Conservation (phyloP, 2,888 invertebrate genomes). For the Aleiodes leptofemur region DNA sequence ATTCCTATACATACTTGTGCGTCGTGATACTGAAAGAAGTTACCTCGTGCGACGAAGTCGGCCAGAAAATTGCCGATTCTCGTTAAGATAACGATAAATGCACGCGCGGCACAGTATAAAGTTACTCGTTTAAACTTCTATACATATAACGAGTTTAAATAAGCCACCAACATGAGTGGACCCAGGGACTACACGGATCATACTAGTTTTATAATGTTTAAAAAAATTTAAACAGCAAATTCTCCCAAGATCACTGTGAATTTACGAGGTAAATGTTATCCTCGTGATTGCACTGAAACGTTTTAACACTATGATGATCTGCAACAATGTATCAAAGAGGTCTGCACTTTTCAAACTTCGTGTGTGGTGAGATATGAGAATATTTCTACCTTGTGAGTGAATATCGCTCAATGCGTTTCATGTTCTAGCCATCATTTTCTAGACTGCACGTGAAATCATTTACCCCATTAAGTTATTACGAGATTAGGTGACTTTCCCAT, state of each 20-base stretch:
- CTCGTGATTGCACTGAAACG: slow-evolving; percentile 51
- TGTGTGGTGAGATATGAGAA: slow-evolving; percentile 18
- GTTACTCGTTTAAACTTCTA: slow-evolving; percentile 50
- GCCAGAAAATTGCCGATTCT: slow-evolving; percentile 69
- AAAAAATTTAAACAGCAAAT: slow-evolving; percentile 28
- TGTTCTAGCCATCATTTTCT: slow-evolving; percentile 32
- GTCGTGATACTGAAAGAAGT: slow-evolving; percentile 42
- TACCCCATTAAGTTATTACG: slow-evolving; percentile 58
- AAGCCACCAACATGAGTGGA: slow-evolving; percentile 32
- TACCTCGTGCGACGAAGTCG: slow-evolving; percentile 53
- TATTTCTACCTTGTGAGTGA: slow-evolving; percentile 2
- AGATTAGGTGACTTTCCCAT: slow-evolving; percentile 41
- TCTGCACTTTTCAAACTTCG: not conserved
- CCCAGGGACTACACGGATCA: slow-evolving; percentile 32
- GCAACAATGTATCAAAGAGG: slow-evolving; percentile 17
- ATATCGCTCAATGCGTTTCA: slow-evolving; percentile 45
- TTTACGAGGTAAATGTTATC: slow-evolving; percentile 55
- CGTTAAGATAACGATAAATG: slow-evolving; percentile 68
- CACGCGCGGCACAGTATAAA: slow-evolving; percentile 53
- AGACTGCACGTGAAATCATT: slow-evolving; percentile 52
- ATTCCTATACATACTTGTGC: slow-evolving; percentile 25
- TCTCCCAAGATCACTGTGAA: slow-evolving; percentile 30
- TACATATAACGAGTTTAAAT: slow-evolving; percentile 31
- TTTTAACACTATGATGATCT: slow-evolving; percentile 40
- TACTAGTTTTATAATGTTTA: slow-evolving; percentile 26